Evolutionary conservation across 2,797 vertebrate genomes (phyloP), one percentile per base, ranked within the genome.

Genomic region (Jordanella pulchra): DNA sequence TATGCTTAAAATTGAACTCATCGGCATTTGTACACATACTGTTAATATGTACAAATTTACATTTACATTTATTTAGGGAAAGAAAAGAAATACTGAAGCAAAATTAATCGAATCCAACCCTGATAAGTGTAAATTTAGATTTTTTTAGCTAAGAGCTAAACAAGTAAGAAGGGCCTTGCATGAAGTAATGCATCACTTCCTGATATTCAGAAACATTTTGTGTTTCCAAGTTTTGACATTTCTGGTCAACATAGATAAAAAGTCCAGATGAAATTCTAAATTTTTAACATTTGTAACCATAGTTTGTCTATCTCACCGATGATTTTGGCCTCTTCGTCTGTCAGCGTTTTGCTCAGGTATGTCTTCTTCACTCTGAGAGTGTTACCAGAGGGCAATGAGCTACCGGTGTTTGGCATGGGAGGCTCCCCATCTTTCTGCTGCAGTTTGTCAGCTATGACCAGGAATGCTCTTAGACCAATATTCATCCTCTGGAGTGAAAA

Each of bases 381-480:
- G 89, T 98, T 98, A 82, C 98, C 98, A 32, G 97, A 99, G 28
- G 98, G 98, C 78, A 99, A 94, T 75, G 96, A 97, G 66, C 96
- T 97, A 72, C 97, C 97, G 1, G 97, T 99, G 77, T 97, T 98
- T 0, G 98, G 98, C 97, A 99, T 99, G 55, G 98, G 97, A 0
- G 98, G 98, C 73, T 99, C 98, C 0, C 98, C 97, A 2, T 99
- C 98, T 87, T 98, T 99, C 88, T 99, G 97, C 91, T 99, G 98
- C 84, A 99, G 93, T 84, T 97, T 99, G 66, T 99, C 97, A 0
- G 98, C 98, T 75, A 99, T 95, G 71, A 99, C 98, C 89, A 99
- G 94, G 92, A 99, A 99, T 1, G 98, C 97, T 91, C 97, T 94
- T 80, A 99, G 91, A 81, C 97, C 98, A 64, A 99, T 99, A 90